phyloP scores from a whole-genome alignment of 2,797 vertebrate species.

The Melopsittacus undulatus region DNA sequence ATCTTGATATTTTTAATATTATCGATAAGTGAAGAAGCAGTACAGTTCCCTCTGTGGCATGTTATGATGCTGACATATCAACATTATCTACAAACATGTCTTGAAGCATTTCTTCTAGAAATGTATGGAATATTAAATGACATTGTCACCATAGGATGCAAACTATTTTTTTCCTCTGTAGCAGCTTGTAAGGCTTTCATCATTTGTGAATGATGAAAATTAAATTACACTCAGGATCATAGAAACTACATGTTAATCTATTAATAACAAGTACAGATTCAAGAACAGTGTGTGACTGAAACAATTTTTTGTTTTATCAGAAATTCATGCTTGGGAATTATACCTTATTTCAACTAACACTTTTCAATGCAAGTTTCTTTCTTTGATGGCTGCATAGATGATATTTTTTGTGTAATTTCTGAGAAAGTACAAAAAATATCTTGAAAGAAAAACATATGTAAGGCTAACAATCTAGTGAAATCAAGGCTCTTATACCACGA shows the following conservation, averaged over 20 bases:
- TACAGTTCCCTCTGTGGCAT: not conserved
- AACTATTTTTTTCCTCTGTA: conserved; percentile 36
- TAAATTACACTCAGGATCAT: conserved; percentile 2
- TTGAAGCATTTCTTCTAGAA: not conserved
- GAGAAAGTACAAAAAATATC: not conserved
- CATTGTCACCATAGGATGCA: conserved; percentile 6
- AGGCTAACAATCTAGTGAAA: not conserved
- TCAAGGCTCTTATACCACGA: not conserved
- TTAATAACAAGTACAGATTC: conserved; percentile 13
- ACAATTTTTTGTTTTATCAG: not conserved
- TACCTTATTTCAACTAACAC: not conserved
- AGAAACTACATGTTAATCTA: conserved; percentile 3
- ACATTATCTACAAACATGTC: not conserved
- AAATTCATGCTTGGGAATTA: not conserved
- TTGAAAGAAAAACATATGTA: not conserved
- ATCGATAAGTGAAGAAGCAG: not conserved
- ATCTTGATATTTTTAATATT: not conserved
- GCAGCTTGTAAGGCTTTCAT: not conserved
- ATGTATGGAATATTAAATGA: conserved; percentile 5
- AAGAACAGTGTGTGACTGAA: conserved; percentile 20
- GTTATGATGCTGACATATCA: not conserved
- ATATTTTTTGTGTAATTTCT: not conserved
- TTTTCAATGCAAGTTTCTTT: not conserved
- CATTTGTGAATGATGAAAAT: conserved; percentile 1
- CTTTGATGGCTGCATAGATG: not conserved